Conservation (phyloP, 1,140 invertebrate species). For the Lordiphosa mommai region DNA sequence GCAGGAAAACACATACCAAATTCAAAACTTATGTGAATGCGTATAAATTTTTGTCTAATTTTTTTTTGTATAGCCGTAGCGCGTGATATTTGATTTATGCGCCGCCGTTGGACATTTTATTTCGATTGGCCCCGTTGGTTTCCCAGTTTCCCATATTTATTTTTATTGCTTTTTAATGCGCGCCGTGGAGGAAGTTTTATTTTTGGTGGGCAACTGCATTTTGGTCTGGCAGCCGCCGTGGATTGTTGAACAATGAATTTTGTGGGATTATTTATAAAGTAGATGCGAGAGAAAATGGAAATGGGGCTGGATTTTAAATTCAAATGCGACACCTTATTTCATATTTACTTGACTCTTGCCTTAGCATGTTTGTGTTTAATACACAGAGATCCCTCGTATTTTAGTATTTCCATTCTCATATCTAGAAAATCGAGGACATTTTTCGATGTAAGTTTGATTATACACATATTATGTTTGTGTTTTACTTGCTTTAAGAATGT, state of each 20-base stretch:
- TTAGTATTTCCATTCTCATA: no score
- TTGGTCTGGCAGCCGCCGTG: conserved; percentile 31
- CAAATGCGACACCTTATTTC: conserved; percentile 68
- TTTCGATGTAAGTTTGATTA: no score
- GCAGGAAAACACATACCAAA: conserved; percentile 48
- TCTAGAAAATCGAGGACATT: no score
- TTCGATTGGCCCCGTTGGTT: conserved; percentile 47
- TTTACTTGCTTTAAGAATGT: no score
- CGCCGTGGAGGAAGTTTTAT: conserved; percentile 71
- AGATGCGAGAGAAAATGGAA: not conserved
- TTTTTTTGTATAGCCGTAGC: conserved; percentile 40
- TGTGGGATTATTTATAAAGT: conserved; percentile 64
- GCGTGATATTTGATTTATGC: conserved; percentile 76
- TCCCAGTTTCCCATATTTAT: conserved; percentile 63
- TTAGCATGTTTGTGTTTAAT: conserved; percentile 28
- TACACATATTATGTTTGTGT: no score
- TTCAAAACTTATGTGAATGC: conserved; percentile 7
- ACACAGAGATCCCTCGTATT: no score
- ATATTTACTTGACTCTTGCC: conserved; percentile 56
- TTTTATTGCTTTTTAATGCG: conserved; percentile 78
- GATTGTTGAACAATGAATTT: conserved; percentile 69
- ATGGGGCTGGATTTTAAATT: conserved; percentile 68
- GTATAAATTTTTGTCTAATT: conserved; percentile 63
- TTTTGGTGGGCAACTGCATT: conserved; percentile 57
- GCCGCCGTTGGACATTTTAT: conserved; percentile 67